A percentile compares a stretch with the other conserved stretches of the same genome.
Conservation (phyloP, 2,113 vertebrate genomes). For the Sakesphorus luctuosus region DNA sequence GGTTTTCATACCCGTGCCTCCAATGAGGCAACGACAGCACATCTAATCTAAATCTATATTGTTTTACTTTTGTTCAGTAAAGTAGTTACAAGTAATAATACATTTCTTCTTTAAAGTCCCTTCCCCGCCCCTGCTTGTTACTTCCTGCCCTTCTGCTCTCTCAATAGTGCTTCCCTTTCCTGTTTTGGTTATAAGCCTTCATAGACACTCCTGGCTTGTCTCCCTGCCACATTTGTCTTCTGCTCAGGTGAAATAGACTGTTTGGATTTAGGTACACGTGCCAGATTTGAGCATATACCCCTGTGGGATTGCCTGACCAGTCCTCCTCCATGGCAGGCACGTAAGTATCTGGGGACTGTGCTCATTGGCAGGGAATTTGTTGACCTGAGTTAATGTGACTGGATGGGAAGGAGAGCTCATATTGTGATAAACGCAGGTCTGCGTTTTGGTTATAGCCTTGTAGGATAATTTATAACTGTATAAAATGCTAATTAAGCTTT, state of each 20-base stretch:
- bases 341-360: conserved; percentile 42
- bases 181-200: conserved; percentile 59
- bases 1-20: not conserved
- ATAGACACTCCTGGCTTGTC: conserved; percentile 4
- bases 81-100: conserved; percentile 8
- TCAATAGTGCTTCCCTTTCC: conserved; percentile 72
- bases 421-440: not conserved
- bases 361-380: not conserved
- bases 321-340: conserved; percentile 52
- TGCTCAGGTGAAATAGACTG: conserved; percentile 16
- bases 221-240: conserved; percentile 31
- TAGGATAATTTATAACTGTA: not conserved
- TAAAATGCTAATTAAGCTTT: conserved; percentile 8
- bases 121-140: conserved; percentile 33
- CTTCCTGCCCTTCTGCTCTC: conserved; percentile 67
- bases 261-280: conserved; percentile 1
- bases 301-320: not conserved
- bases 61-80: not conserved
- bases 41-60: conserved; percentile 58
- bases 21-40: not conserved
- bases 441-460: not conserved
- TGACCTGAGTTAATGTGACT: not conserved
- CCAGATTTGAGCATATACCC: not conserved
- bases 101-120: conserved; percentile 35
- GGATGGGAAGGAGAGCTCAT: not conserved